These are phyloP conservation scores for Nyctalus aviator DNA, from an alignment of 2,797 vertebrate species.

Conservation along the genomic window DNA sequence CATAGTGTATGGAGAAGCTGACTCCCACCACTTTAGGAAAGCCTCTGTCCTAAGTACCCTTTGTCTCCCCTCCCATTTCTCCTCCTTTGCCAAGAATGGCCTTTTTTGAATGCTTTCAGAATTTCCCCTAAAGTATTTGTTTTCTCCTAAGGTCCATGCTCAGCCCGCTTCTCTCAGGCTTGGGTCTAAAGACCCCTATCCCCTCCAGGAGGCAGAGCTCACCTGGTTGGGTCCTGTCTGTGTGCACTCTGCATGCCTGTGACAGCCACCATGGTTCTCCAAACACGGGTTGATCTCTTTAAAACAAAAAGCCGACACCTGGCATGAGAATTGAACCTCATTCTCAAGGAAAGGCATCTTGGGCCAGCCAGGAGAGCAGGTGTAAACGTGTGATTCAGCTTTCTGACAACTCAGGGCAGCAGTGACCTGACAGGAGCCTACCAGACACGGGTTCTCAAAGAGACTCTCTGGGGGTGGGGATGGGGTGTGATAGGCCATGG, in stretches of 20 bases:
- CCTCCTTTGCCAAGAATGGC: not conserved
- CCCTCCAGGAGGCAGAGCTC: slow-evolving; percentile 24
- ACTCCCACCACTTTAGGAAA: not conserved
- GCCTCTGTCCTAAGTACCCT: not conserved
- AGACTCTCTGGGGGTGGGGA: not conserved
- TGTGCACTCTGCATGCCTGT: slow-evolving; percentile 92
- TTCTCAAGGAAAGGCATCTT: not conserved
- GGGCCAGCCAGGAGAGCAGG: not conserved
- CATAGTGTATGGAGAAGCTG: not conserved
- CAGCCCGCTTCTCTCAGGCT: rapidly evolving
- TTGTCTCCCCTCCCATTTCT: not conserved
- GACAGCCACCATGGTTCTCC: slow-evolving; percentile 91
- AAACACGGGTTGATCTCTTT: slow-evolving; percentile 96
- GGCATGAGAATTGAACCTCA: not conserved
- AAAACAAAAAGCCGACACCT: slow-evolving; percentile 70
- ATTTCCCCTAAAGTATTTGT: not conserved
- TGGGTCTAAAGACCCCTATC: not conserved
- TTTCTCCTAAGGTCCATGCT: not conserved
- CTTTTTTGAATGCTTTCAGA: not conserved
- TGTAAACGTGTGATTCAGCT: not conserved
- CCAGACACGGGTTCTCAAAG: not conserved
- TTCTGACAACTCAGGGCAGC: not conserved
- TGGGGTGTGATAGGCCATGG: too few species aligned
- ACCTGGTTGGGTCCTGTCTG: slow-evolving; percentile 96
- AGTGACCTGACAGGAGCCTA: not conserved